A percentile compares a stretch with the other conserved stretches of the same genome.
These are phyloP conservation scores for Addax nasomaculatus DNA, from an alignment of 2,113 vertebrate genomes.

Conservation along the genomic window DNA sequence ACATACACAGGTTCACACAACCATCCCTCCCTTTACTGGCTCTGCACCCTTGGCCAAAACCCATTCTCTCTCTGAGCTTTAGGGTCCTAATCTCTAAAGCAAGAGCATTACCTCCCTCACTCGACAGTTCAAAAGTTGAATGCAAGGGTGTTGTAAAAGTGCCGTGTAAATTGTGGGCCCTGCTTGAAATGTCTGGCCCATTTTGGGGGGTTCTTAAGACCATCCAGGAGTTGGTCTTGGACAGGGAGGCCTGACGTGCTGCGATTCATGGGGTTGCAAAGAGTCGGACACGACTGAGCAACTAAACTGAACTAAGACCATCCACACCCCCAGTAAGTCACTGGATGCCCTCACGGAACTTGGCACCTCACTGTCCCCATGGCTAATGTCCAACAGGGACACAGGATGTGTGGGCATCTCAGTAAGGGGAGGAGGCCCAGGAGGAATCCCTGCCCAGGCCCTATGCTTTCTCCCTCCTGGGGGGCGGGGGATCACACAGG, in stretches of 20 bases:
- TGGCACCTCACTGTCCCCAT: accelerated
- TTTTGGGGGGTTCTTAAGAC: neutral
- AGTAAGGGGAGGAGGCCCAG: neutral
- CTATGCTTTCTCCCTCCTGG: neutral
- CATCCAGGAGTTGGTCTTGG: too few species aligned
- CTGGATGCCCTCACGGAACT: neutral
- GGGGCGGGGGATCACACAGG: accelerated
- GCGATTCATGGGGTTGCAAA: too few species aligned
- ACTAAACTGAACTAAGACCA: too few species aligned
- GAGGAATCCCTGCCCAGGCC: neutral
- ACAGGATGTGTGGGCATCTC: neutral
- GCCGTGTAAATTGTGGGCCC: too few species aligned
- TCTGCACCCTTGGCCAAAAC: neutral
- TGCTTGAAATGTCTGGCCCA: neutral
- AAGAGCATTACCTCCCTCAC: neutral
- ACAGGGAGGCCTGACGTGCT: too few species aligned
- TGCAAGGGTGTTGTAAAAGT: neutral
- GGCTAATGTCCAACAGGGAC: neutral
- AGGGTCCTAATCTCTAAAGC: neutral
- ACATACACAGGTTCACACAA: accelerated
- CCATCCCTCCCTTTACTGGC: neutral
- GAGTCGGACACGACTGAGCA: too few species aligned
- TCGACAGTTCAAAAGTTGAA: neutral
- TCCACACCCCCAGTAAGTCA: too few species aligned
- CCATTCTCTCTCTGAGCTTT: too few species aligned